Percentiles rank a stretch among this genome's conserved stretches.
These are phyloP conservation scores for Proales similis DNA, from an alignment of 1,140 invertebrate species.

Conservation along the genomic window DNA sequence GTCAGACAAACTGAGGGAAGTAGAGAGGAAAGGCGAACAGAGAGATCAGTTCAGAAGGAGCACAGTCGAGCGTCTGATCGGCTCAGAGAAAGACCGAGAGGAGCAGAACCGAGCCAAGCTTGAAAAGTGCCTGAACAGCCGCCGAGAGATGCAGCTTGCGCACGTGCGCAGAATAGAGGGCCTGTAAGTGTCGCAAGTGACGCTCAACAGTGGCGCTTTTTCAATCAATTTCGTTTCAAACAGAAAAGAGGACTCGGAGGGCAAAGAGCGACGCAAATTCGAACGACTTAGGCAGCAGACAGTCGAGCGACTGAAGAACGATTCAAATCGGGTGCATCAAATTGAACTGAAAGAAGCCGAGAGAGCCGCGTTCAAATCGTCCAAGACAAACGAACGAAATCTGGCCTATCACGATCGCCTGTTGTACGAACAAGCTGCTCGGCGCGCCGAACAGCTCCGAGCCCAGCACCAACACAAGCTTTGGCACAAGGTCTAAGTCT, in stretches of 20 bases:
- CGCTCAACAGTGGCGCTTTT: background rate
- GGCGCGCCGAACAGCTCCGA: background rate
- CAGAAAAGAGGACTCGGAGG: conserved; percentile 28
- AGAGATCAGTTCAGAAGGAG: conserved; percentile 19
- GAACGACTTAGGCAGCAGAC: conserved; percentile 7
- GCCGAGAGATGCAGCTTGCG: background rate
- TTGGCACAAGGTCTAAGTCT: too few relatives aligned
- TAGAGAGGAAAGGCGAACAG: background rate
- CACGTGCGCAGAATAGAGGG: conserved; percentile 2
- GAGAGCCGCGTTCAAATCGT: conserved; percentile 18
- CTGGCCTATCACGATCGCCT: conserved; percentile 14
- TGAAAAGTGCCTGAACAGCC: background rate
- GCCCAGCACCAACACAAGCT: too few relatives aligned
- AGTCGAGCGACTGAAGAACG: conserved; percentile 1
- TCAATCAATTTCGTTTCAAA: background rate
- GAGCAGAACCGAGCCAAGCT: conserved; percentile 1
- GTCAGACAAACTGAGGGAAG: conserved; percentile 14
- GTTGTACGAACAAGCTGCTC: conserved; percentile 1
- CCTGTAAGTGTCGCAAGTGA: background rate
- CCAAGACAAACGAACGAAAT: conserved; percentile 13
- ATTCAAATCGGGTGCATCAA: background rate
- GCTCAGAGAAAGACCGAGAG: conserved; percentile 1
- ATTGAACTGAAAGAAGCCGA: conserved; percentile 31
- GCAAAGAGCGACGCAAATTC: conserved; percentile 23
- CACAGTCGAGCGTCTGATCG: background rate